A percentile compares a stretch with the other conserved stretches of the same genome.
phyloP scores from a whole-genome alignment of 2,113 vertebrate genomes.

The Micronisus gabar region DNA sequence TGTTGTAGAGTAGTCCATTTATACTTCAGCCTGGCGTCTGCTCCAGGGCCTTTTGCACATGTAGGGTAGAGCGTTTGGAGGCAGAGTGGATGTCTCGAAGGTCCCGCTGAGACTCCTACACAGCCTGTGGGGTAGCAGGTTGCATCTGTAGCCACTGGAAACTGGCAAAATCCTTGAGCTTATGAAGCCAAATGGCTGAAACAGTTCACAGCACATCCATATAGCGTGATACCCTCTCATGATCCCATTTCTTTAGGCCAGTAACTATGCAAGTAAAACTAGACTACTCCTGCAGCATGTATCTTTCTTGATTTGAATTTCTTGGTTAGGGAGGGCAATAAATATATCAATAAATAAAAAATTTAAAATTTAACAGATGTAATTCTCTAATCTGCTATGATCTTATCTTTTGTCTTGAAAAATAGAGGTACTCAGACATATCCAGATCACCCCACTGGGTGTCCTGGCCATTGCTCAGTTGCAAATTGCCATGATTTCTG shows the following conservation, averaged over 20 bases:
- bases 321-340: neutral
- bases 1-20: neutral
- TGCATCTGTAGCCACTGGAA: neutral
- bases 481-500: neutral
- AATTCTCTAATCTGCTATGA: neutral
- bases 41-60: neutral
- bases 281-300: neutral
- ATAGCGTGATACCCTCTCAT: neutral
- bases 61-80: fast-evolving
- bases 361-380: neutral
- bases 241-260: fast-evolving
- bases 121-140: neutral
- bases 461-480: neutral
- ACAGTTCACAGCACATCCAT: neutral
- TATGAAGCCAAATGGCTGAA: neutral
- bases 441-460: fast-evolving
- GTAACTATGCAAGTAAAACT: neutral
- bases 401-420: neutral
- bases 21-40: neutral
- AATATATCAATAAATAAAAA: neutral
- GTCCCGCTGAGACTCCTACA: neutral
- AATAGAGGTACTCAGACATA: neutral
- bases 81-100: neutral
- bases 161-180: neutral
- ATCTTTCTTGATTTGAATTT: neutral